These are phyloP conservation scores for Schizothorax lantsangensis DNA, from an alignment of 2,797 vertebrate species.

Conservation along the genomic window DNA sequence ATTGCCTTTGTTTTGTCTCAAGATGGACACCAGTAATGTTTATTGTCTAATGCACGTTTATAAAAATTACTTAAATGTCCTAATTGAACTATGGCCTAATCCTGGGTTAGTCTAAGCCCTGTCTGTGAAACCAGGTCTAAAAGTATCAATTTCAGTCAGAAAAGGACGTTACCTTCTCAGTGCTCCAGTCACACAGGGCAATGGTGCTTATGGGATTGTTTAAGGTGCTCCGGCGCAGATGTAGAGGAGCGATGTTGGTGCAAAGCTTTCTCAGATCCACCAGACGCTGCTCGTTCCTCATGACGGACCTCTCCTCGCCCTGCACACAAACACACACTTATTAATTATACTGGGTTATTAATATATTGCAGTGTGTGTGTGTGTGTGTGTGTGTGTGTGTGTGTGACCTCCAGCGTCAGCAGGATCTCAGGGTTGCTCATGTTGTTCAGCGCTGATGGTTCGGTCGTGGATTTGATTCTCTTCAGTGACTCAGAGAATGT, in stretches of 20 bases:
- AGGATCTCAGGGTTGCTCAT: slow-evolving; percentile 82
- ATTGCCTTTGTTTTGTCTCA: no score
- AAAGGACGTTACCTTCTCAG: slow-evolving; percentile 71
- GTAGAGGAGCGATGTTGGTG: slow-evolving; percentile 81
- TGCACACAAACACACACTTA: slow-evolving; percentile 63
- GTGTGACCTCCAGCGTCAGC: slow-evolving; percentile 83
- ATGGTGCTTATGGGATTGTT: slow-evolving; percentile 72
- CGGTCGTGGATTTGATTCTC: slow-evolving; percentile 81
- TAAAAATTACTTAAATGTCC: no score
- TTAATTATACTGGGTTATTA: neutral
- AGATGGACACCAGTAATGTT: no score
- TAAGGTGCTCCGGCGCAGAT: slow-evolving; percentile 75
- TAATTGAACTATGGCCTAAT: no score
- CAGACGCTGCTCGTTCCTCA: slow-evolving; percentile 82
- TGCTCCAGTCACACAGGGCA: slow-evolving; percentile 91
- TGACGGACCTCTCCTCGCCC: slow-evolving; percentile 85
- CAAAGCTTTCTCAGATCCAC: slow-evolving; percentile 80
- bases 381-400: neutral
- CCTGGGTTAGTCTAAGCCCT: no score
- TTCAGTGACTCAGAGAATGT: slow-evolving; percentile 80
- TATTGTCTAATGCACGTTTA: no score
- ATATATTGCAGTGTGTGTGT: neutral
- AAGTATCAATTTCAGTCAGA: no score
- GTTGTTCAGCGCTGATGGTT: slow-evolving; percentile 76
- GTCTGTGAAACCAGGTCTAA: no score